Evolutionary conservation across 1,140 invertebrate genomes (phyloP).

Genomic region (Eubasilissa regina): DNA sequence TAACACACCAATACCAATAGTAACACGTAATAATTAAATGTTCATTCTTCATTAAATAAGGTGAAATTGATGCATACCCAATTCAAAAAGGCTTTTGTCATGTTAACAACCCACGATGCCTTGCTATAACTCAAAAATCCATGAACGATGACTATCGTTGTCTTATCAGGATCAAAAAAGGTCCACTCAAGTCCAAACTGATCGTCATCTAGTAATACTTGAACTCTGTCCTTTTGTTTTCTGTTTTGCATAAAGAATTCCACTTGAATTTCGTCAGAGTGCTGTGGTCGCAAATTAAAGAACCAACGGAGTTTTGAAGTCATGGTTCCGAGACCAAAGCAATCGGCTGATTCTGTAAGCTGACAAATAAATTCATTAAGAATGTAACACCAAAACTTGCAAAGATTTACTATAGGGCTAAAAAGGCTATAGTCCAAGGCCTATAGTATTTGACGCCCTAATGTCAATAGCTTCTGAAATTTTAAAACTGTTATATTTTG

Average conservation of each 20-base stretch:
- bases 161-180: slow-evolving; percentile 69
- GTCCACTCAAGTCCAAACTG: slow-evolving; percentile 76
- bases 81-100: slow-evolving; percentile 70
- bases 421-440: too few relatives aligned
- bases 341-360: slow-evolving; percentile 61
- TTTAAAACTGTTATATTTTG: too few relatives aligned
- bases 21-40: too few relatives aligned
- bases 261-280: slow-evolving; percentile 62
- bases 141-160: slow-evolving; percentile 73
- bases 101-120: slow-evolving; percentile 70
- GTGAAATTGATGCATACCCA: slow-evolving; percentile 65
- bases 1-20: too few relatives aligned
- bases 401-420: too few relatives aligned
- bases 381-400: too few relatives aligned
- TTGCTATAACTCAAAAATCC: slow-evolving; percentile 74
- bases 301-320: slow-evolving; percentile 60
- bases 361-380: too few relatives aligned
- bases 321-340: slow-evolving; percentile 63
- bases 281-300: slow-evolving; percentile 59
- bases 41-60: not conserved
- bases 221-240: slow-evolving; percentile 59
- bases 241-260: slow-evolving; percentile 64
- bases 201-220: slow-evolving; percentile 64
- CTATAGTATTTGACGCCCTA: too few relatives aligned
- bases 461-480: too few relatives aligned